Evolutionary conservation across 2,888 invertebrate genomes (phyloP), one percentile per base, ranked within the genome.

Genomic region (Tipula helvola): DNA sequence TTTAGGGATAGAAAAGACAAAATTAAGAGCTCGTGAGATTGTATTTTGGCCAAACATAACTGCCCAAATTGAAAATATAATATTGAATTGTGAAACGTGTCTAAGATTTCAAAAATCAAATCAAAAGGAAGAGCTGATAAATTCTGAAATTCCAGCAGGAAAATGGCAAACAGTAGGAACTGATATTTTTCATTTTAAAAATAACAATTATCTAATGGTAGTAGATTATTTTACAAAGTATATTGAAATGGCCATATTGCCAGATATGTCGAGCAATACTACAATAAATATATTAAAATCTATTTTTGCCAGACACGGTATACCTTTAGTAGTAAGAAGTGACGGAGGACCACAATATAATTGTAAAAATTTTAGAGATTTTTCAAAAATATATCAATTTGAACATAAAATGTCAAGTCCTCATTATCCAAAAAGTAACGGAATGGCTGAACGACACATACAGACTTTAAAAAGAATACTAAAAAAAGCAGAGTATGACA

Each of bases 251-350:
- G 87, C 87, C 87, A 39, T 87, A 8, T 71, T 87, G 39, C 0
- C 36, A 28, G 88, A 87, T 36, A 87, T 85, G 86, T 71, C 87
- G 1, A 86, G 86, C 87, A 39, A 16, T 7, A 28, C 87, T 13
- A 87, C 88, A 36, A 84, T 84, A 13, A 86, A 41, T 0, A 86
- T 87, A 39, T 86, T 89, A 42, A 89, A 88, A 86, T 83, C 87
- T 7, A 88, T 88, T 71, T 89, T 88, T 87, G 86, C 88, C 5
- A 86, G 88, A 52, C 88, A 88, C 86, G 88, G 88, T 13, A 88
- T 88, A 41, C 88, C 88, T 5, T 36, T 86, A 87, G 87, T 88
- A n/a, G 5, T 88, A 10, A 86, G 87, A 18, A 87, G 88, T 2
- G 88, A 89, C 2, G 28, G 28, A 28, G 28, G 28, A 28, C 28